Evolutionary conservation across 2,888 invertebrate species (phyloP), one percentile per base, ranked within the genome.

Genomic region (Drosophila paucipuncta): DNA sequence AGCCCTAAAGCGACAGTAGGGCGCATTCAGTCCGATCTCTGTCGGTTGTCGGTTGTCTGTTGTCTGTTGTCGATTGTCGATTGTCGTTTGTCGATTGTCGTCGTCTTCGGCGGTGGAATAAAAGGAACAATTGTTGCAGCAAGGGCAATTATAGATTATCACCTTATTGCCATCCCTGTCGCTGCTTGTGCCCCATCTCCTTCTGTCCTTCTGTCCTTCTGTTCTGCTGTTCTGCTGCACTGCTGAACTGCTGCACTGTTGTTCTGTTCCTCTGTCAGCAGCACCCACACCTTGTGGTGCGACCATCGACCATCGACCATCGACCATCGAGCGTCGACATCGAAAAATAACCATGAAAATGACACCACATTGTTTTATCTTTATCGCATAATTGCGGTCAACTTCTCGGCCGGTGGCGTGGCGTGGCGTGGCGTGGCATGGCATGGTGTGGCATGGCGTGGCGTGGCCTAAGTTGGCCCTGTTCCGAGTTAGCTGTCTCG

Each of bases 291-390:
- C 69, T 64, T 58, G 53, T 62, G 64, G 62, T 64, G 50, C 58
- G 63, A 55, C 30, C 47, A 64, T 57, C 69, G 63, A 58, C 0
- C 47, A 22, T 22, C 47, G 47, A 43, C 0, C 43, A 6, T 43
- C 55, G 63, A 54, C 13, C 47, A 52, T 64, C 69, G 49, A 31
- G n/a, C 65, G 18, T 60, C 63, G 66, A 53, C 62, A 74, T 73
- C 78, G 83, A 75, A 88, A 73, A 58, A 76, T 78, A 90, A 88
- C 88, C 86, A 90, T 86, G 78, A 90, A 86, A 90, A 90, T 86
- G 90, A 86, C 86, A 86, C 90, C 89, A 85, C 90, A 90, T 90
- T 90, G 90, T 86, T 88, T 86, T 90, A 86, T 86, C 89, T 86
- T 88, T 82, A 87, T 88, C 90, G 86, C 90, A 90, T 87, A 87